Evolutionary conservation across 2,888 invertebrate species (phyloP).

Genomic region (Mimumesa dahlbomi): DNA sequence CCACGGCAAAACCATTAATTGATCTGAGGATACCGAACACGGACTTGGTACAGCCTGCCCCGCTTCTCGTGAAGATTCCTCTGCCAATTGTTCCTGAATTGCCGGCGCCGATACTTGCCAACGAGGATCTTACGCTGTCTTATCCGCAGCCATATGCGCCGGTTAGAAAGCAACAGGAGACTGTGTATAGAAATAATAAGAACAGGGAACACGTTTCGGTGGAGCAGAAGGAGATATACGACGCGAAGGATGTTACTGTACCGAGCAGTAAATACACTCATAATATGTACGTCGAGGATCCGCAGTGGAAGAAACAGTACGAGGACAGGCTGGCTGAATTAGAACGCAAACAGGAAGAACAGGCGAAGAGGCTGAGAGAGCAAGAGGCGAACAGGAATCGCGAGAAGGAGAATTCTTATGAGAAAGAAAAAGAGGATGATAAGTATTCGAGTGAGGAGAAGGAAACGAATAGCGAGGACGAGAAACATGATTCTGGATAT

Average conservation of each 20-base stretch:
- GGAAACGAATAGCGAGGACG: background rate
- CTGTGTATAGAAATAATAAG: constrained; percentile 60
- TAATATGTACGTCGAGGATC: constrained; percentile 26
- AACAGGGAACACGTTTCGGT: constrained; percentile 63
- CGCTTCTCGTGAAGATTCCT: constrained; percentile 73
- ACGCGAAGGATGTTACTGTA: constrained; percentile 59
- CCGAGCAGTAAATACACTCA: constrained; percentile 7
- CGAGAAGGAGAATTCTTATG: constrained; percentile 31
- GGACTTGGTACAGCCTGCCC: constrained; percentile 59
- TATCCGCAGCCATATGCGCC: constrained; percentile 22
- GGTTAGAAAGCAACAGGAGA: constrained; percentile 35
- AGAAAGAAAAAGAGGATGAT: constrained; percentile 41
- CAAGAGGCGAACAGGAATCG: constrained; percentile 55
- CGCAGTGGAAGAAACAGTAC: constrained; percentile 66
- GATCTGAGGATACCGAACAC: constrained; percentile 17
- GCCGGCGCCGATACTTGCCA: constrained; percentile 45
- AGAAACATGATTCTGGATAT: background rate
- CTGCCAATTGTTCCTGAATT: constrained; percentile 72
- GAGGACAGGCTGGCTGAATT: constrained; percentile 57
- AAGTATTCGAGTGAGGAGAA: constrained; percentile 1
- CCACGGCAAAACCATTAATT: constrained; percentile 17
- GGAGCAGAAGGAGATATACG: constrained; percentile 63
- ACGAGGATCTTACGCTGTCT: constrained; percentile 25
- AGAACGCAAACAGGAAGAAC: constrained; percentile 63
- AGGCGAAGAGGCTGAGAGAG: constrained; percentile 56